Percentiles rank a stretch among this genome's conserved stretches.
Evolutionary conservation across 2,113 vertebrate genomes (phyloP).

Genomic region (Phasianus colchicus): DNA sequence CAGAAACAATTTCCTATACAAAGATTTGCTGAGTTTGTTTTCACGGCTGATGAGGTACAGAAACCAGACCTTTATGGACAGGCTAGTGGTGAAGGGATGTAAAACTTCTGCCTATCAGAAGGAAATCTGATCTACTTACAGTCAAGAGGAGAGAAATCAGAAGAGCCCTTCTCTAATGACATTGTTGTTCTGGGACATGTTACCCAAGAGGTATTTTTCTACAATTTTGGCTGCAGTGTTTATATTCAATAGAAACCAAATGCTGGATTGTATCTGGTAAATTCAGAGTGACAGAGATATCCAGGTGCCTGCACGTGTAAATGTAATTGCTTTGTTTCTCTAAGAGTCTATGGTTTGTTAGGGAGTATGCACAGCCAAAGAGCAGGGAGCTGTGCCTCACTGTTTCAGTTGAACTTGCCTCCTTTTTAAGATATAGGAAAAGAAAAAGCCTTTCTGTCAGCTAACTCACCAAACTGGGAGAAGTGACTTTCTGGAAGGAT

Average conservation of each 20-base stretch:
- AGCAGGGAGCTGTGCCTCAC: neutral
- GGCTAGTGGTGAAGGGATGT: neutral
- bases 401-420: neutral
- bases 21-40: neutral
- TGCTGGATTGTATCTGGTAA: neutral
- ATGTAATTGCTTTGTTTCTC: neutral
- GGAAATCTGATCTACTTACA: neutral
- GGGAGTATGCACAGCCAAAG: neutral
- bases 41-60: neutral
- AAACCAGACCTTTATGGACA: neutral
- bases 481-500: neutral
- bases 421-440: neutral
- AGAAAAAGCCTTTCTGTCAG: neutral
- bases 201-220: neutral
- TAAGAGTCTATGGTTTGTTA: neutral
- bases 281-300: neutral
- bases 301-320: neutral
- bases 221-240: neutral
- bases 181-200: neutral
- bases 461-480: neutral
- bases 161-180: neutral
- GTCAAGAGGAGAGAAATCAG: neutral
- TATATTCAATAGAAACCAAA: neutral
- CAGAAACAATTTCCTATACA: neutral
- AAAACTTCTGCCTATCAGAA: neutral